Conservation (phyloP, 2,113 vertebrate genomes). For the Smithornis capensis region DNA sequence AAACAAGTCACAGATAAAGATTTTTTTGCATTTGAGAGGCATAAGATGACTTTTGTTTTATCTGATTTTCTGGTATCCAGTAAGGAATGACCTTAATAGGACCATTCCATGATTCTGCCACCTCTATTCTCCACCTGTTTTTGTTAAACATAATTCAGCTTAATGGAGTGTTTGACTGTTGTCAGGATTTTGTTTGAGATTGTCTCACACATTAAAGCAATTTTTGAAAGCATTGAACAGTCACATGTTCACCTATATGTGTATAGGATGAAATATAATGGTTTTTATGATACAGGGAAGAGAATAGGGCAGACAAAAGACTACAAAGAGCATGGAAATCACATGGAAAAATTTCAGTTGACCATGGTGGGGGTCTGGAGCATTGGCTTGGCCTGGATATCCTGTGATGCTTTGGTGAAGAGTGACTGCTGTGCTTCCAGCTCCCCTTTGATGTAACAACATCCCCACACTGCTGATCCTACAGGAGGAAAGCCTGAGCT, state of each 20-base stretch:
- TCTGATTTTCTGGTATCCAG: neutral
- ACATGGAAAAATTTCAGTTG: too few species aligned
- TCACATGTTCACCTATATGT: neutral
- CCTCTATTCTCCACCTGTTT: neutral
- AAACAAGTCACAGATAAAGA: neutral
- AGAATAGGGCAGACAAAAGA: neutral
- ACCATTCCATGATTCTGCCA: neutral
- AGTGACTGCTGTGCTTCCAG: neutral
- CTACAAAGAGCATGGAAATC: too few species aligned
- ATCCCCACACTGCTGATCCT: neutral
- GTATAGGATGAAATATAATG: too few species aligned
- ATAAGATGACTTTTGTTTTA: neutral
- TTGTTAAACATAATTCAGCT: neutral
- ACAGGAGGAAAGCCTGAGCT: neutral
- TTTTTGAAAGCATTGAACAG: neutral
- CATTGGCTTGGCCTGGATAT: too few species aligned
- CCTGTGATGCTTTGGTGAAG: too few species aligned
- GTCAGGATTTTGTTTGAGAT: neutral
- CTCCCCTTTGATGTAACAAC: neutral
- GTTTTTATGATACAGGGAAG: neutral
- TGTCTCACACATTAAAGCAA: neutral
- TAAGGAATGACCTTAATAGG: neutral
- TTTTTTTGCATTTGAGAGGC: neutral
- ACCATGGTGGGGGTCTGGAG: too few species aligned
- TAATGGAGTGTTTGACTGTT: neutral